Evolutionary conservation across 2,113 vertebrate genomes (phyloP), one percentile per base, ranked within the genome.

Genomic region (Xenopus borealis): DNA sequence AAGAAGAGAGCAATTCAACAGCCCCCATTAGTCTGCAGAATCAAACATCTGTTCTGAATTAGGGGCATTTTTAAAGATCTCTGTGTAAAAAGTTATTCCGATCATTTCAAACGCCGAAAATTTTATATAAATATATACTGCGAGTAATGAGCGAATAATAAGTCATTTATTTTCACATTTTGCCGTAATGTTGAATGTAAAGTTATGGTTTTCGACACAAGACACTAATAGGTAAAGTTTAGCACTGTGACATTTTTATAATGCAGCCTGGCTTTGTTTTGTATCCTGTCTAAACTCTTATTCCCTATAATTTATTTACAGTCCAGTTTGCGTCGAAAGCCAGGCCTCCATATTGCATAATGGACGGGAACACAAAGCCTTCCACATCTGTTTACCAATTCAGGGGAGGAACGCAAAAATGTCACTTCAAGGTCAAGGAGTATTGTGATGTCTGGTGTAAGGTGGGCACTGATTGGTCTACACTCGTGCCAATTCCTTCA

Each of bases 21-120:
- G 55, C 65, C 66, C 61, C 72, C 72, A 75, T 75, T 75, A 75
- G 65, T 69, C 65, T 57, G 55, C 58, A 63, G 45, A 69, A 69
- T 50, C 23, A n/a, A 76, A 76, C 73, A 76, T 76, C 73, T 76
- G 73, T 69, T 69, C 73, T 63, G 66, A 76, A 66, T 76, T 76
- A 69, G 55, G 62, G 62, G 12, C 19, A 63, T 76, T 76, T 40
- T 76, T 76, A 76, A 76, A 76, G 73, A 76, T 69, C 66, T 76
- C n/a, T 12, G 47, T 40, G 47, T 69, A 76, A 76, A 76, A 76
- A 75, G 53, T 75, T 64, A 33, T 40, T 33, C 30, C 27, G 33
- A 19, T 66, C 47, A 18, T 75, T 75, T 62, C 64, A 68, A 75
- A 62, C 17, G 18, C 18, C 19, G 16, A 40, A 53, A 62, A 59